Base-by-base conservation (phyloP, 2,888 invertebrate genomes). In the Melanchra persicariae region DNA sequence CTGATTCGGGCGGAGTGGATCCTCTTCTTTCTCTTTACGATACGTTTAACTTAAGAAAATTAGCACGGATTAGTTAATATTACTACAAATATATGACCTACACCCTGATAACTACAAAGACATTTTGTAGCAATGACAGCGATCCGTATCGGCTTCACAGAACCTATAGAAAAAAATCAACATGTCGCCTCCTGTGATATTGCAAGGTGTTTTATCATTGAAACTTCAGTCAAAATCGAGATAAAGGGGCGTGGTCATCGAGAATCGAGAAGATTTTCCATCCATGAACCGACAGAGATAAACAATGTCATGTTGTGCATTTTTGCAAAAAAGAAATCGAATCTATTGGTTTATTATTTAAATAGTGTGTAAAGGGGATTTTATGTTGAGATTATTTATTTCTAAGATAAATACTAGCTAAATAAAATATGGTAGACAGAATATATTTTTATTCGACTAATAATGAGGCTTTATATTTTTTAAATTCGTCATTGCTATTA, bases 91-190 rank as follows among this genome's bases (percentile, higher is more conserved):
- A 93, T 86, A 93, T 95, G 95, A 95, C 95, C 95, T 96, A 95
- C 95, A 95, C 95, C 95, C 95, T 95, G 95, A 94, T 95, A 95
- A 88, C 95, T 95, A 95, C 94, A 96, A 96, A 96, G 95, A 95
- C 95, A 95, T 95, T 95, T 96, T 95, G 93, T 94, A 93, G 93
- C 91, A 94, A 94, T 95, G 95, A 96, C 95, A 95, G 95, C 94
- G 91, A 94, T 93, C 93, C 93, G 93, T 95, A 95, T 95, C 95
- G 96, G 96, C 95, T 96, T 94, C 95, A 94, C 94, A 94, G 94
- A 94, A 95, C 95, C 93, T 94, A 93, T 91, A 93, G 92, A 94
- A 95, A 95, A 93, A 96, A 96, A 95, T 95, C 95, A 96, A 96
- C 96, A 96, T 96, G 95, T 96, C 96, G 94, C 93, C 95, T 91